A percentile compares a stretch with the other conserved stretches of the same genome.
Conservation (phyloP, 2,113 vertebrate species). For the Dolichallabes microphthalmus region DNA sequence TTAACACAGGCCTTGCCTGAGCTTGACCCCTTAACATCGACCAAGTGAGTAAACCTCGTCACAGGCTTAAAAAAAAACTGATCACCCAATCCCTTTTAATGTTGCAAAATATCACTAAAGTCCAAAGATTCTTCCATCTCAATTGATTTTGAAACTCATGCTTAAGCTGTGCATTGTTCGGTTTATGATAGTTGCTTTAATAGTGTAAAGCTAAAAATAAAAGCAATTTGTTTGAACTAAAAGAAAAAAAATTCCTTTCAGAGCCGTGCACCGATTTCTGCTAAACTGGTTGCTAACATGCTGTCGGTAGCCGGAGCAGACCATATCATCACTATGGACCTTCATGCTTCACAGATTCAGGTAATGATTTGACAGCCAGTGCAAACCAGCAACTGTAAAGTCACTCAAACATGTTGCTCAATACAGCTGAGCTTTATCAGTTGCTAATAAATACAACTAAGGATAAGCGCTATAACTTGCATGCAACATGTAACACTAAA, state of each 20-base stretch:
- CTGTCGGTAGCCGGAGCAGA: conserved; percentile 95
- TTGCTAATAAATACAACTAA: background rate
- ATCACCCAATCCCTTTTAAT: background rate
- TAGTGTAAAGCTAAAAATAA: background rate
- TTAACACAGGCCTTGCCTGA: background rate
- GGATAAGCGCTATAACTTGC: background rate
- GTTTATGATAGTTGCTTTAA: conserved; percentile 46
- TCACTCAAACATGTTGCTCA: background rate
- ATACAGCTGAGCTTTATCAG: background rate
- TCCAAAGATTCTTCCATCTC: background rate
- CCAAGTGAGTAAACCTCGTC: background rate
- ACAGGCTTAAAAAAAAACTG: background rate
- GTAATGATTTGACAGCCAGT: conserved; percentile 61
- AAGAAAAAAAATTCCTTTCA: conserved; percentile 59
- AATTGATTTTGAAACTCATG: background rate
- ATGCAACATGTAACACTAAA: background rate
- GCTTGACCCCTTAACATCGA: background rate
- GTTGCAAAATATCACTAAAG: background rate
- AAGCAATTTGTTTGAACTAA: background rate
- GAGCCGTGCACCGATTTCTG: conserved; percentile 98
- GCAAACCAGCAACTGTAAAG: background rate
- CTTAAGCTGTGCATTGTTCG: conserved; percentile 23
- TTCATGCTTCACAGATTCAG: conserved; percentile 99
- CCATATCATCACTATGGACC: conserved; percentile 98
- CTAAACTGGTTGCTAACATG: conserved; percentile 98